A percentile compares a stretch with the other conserved stretches of the same genome.
phyloP scores from a whole-genome alignment of 2,113 vertebrate species.

The Crotalus viridis region DNA sequence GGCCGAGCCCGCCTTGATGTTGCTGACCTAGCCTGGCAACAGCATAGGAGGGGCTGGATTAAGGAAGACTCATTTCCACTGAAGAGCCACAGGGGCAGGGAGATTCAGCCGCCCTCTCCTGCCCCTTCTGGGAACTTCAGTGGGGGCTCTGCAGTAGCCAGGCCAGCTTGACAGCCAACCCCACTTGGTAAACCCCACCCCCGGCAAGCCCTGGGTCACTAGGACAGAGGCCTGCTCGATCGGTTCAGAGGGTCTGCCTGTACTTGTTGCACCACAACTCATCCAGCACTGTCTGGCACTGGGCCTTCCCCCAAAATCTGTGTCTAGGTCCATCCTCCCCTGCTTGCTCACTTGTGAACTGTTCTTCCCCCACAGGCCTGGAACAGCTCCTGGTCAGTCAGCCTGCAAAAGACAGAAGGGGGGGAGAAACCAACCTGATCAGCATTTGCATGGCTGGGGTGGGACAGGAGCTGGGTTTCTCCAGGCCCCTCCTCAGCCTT shows the following conservation, averaged over 20 bases:
- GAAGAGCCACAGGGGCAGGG: not conserved
- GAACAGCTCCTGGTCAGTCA: conserved; percentile 83
- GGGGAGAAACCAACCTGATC: not conserved
- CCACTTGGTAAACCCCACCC: not conserved
- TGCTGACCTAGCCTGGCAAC: not conserved
- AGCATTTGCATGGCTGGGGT: not conserved
- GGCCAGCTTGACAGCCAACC: not conserved
- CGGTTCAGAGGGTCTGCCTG: not conserved
- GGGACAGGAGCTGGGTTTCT: not conserved
- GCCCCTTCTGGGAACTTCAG: not conserved
- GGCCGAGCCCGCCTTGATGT: not conserved
- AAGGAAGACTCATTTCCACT: not conserved
- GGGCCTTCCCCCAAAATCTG: not conserved
- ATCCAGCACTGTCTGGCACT: not conserved
- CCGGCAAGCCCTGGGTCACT: not conserved
- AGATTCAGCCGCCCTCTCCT: not conserved
- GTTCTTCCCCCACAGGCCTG: conserved; percentile 88
- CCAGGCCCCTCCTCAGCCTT: not conserved
- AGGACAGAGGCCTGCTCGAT: not conserved
- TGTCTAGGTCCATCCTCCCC: no score
- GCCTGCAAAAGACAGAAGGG: conserved; percentile 52
- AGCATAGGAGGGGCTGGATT: not conserved
- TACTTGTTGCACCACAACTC: not conserved
- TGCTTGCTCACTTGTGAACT: conserved; percentile 83
- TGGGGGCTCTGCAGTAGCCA: not conserved